A percentile compares a stretch with the other conserved stretches of the same genome.
These are phyloP conservation scores for Allygus modestus DNA, from an alignment of 2,888 invertebrate species.

Conservation along the genomic window DNA sequence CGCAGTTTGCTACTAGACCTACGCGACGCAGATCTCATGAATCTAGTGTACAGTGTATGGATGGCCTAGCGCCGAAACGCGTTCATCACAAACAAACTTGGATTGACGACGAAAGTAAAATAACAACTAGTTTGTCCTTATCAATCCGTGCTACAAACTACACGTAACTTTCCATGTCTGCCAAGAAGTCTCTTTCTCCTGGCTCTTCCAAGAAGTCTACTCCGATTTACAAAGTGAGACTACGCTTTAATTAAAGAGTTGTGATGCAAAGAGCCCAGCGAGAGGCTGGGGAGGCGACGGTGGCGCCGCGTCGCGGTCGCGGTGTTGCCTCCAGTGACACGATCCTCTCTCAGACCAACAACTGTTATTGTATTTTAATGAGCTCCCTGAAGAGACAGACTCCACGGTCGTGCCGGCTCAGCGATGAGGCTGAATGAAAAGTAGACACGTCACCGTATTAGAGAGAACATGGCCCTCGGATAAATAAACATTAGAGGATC, in stretches of 20 bases:
- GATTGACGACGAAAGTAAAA: too few species aligned
- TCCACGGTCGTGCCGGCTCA: slow-evolving; percentile 34
- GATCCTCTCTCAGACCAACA: slow-evolving; percentile 40
- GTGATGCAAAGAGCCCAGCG: neutral
- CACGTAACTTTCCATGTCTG: too few species aligned
- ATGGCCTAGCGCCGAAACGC: too few species aligned
- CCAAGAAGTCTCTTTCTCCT: too few species aligned
- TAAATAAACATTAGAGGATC: slow-evolving; percentile 35
- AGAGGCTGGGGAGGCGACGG: neutral
- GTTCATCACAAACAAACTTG: too few species aligned
- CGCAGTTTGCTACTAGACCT: too few species aligned
- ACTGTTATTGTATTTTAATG: slow-evolving; percentile 60
- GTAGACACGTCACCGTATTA: slow-evolving; percentile 50
- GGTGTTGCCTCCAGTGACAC: slow-evolving; percentile 34
- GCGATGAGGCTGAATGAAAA: slow-evolving; percentile 47
- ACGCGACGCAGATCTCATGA: too few species aligned
- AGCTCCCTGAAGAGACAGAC: slow-evolving; percentile 37
- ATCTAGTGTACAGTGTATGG: too few species aligned
- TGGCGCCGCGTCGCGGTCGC: slow-evolving; percentile 8
- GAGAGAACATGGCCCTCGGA: slow-evolving; percentile 25
- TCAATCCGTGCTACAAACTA: too few species aligned
- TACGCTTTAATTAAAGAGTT: neutral
- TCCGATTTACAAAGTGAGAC: too few species aligned
- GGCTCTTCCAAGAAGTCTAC: too few species aligned
- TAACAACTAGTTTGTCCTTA: too few species aligned